These are phyloP conservation scores for Lepidochitona cinerea DNA, from an alignment of 2,888 invertebrate species.

Conservation along the genomic window DNA sequence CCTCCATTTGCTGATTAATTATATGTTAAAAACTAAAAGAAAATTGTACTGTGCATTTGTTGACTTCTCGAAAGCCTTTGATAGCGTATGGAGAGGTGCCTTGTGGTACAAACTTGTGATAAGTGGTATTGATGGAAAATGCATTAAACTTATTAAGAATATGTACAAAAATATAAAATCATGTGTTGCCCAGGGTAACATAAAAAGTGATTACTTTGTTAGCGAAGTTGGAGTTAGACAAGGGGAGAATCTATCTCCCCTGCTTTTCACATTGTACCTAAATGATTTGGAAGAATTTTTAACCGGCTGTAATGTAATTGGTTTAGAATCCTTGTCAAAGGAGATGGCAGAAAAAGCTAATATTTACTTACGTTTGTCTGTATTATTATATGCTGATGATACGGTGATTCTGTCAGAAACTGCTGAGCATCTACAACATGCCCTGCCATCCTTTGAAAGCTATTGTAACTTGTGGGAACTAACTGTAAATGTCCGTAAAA, in stretches of 20 bases:
- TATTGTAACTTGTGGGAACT: constrained; percentile 15
- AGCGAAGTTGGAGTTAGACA: background rate
- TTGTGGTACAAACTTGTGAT: background rate
- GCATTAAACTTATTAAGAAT: background rate
- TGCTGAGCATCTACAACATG: constrained; percentile 6
- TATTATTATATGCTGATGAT: constrained; percentile 13
- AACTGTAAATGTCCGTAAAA: constrained; percentile 7
- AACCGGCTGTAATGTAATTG: background rate
- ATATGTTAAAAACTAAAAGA: background rate
- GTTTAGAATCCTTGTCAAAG: background rate
- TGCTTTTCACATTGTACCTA: background rate
- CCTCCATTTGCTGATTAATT: background rate
- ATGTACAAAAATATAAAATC: background rate
- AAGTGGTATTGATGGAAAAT: background rate
- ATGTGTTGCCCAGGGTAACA: background rate
- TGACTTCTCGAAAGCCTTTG: constrained; percentile 1
- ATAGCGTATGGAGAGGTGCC: background rate
- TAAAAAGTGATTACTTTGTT: background rate
- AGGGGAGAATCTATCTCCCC: background rate
- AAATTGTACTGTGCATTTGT: background rate
- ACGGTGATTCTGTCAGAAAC: constrained; percentile 1
- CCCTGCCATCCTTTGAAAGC: background rate
- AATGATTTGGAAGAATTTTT: constrained; percentile 4
- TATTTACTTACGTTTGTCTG: background rate
- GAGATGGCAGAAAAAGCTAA: background rate